These are phyloP conservation scores for Sebastes alutus DNA, from an alignment of 2,797 vertebrate genomes.

Conservation along the genomic window DNA sequence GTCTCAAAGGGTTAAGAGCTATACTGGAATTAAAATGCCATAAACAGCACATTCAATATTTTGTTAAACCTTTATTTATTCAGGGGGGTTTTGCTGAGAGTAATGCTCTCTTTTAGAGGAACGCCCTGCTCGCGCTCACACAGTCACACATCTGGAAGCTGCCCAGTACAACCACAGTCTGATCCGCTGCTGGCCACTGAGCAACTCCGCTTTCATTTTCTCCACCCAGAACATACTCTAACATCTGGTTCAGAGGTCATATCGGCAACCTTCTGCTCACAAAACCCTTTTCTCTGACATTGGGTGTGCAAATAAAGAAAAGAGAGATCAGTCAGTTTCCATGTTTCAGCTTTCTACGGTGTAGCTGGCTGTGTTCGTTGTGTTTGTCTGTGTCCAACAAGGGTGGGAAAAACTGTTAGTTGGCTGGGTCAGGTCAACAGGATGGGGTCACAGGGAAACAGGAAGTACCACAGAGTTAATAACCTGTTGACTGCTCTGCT, in stretches of 20 bases:
- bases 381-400: constrained; percentile 16
- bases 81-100: neutral
- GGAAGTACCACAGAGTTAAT: constrained; percentile 43
- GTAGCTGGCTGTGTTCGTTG: neutral
- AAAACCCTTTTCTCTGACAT: neutral
- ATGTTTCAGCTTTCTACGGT: neutral
- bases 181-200: constrained; percentile 7
- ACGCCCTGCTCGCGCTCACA: neutral
- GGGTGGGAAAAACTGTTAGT: neutral
- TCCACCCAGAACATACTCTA: neutral
- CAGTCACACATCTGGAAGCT: constrained; percentile 17
- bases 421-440: constrained; percentile 28
- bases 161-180: constrained; percentile 20
- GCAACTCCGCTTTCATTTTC: constrained; percentile 22
- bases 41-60: neutral
- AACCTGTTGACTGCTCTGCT: constrained; percentile 21
- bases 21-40: neutral
- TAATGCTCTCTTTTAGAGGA: neutral
- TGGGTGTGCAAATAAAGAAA: neutral
- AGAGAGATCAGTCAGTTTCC: neutral
- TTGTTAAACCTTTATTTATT: neutral
- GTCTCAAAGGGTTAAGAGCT: neutral
- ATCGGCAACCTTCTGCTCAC: neutral
- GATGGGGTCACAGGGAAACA: constrained; percentile 45
- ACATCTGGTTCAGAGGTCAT: neutral